Percentiles rank a stretch among this genome's conserved stretches.
Evolutionary conservation across 2,888 invertebrate species (phyloP).

Genomic region (Coelogynopora nodosa): DNA sequence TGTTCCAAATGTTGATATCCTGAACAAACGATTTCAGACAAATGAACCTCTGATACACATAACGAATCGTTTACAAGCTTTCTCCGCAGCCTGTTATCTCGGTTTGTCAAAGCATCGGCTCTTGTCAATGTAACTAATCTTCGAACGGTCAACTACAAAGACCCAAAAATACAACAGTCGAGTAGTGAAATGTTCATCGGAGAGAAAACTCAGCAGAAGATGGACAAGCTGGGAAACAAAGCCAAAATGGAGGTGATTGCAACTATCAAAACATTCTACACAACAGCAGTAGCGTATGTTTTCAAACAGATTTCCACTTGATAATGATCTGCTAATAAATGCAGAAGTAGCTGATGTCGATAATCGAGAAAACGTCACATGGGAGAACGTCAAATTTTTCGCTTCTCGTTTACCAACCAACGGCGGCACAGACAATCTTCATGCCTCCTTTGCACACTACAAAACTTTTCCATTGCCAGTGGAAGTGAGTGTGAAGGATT

Average conservation of each 20-base stretch:
- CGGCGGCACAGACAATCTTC: not conserved
- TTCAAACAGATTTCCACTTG: not conserved
- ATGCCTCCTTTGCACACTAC: not conserved
- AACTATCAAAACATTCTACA: too few relatives aligned
- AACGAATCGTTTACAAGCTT: not conserved
- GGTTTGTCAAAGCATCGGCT: not conserved
- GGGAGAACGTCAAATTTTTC: not conserved
- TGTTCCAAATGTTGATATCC: not conserved
- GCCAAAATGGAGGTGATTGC: not conserved
- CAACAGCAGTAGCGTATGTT: too few relatives aligned
- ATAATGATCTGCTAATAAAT: not conserved
- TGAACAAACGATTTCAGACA: not conserved
- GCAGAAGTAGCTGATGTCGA: not conserved
- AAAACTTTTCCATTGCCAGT: not conserved
- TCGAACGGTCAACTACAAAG: not conserved
- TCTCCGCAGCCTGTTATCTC: not conserved
- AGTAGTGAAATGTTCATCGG: not conserved
- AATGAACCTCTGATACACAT: not conserved
- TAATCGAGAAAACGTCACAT: not conserved
- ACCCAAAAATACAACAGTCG: not conserved
- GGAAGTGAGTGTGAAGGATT: not conserved
- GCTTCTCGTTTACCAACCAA: not conserved
- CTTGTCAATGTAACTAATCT: not conserved
- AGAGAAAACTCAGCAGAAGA: not conserved
- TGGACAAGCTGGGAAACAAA: not conserved